These are phyloP conservation scores for Pseudomyrmex cubaensis DNA, from an alignment of 1,140 invertebrate genomes.

Conservation along the genomic window DNA sequence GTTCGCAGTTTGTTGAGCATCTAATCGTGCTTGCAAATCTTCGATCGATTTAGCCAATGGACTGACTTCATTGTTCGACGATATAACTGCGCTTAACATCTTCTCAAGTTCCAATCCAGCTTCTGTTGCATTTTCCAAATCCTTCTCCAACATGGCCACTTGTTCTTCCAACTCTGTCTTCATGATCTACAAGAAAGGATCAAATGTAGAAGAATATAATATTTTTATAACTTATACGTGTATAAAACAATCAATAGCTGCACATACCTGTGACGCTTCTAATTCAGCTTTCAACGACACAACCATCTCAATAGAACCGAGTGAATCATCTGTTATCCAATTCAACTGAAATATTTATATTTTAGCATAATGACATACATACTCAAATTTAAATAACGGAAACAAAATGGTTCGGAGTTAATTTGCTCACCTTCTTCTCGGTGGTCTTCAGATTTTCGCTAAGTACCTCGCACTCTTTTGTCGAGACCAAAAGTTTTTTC, in stretches of 20 bases:
- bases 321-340: constrained; percentile 88
- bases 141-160: constrained; percentile 87
- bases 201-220: neutral
- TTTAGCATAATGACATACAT: constrained; percentile 26
- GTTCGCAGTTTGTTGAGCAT: constrained; percentile 87
- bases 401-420: constrained; percentile 23
- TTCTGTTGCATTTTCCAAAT: constrained; percentile 88
- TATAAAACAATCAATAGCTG: constrained; percentile 30
- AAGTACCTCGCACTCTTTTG: constrained; percentile 89
- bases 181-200: constrained; percentile 71
- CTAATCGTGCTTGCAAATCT: constrained; percentile 87
- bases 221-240: constrained; percentile 4
- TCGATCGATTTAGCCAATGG: constrained; percentile 87
- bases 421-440: constrained; percentile 86
- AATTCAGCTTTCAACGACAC: constrained; percentile 81
- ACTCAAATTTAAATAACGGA: neutral
- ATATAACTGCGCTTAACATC: constrained; percentile 88
- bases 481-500: constrained; percentile 84
- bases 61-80: constrained; percentile 86
- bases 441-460: constrained; percentile 88
- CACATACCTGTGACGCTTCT: constrained; percentile 77
- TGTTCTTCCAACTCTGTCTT: constrained; percentile 86
- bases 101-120: constrained; percentile 88
- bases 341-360: constrained; percentile 78
- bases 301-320: constrained; percentile 90